A percentile compares a stretch with the other conserved stretches of the same genome.
phyloP scores from a whole-genome alignment of 2,888 invertebrate species.

The Norana najaformis region DNA sequence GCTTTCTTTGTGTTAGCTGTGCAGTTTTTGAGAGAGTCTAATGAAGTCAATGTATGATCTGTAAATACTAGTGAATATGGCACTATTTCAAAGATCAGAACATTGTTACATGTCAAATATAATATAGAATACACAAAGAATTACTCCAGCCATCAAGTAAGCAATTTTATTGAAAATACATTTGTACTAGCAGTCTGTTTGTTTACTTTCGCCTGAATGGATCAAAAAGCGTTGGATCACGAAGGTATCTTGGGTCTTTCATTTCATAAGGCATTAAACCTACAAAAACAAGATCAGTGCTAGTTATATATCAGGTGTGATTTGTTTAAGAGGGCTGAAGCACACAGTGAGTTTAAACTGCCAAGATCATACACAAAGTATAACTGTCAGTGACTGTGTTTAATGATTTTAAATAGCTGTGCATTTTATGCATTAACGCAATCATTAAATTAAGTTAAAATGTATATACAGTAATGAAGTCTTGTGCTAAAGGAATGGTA shows the following conservation, averaged over 20 bases:
- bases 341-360: not conserved
- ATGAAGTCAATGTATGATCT: not conserved
- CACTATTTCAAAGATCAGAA: not conserved
- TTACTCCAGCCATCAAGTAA: not conserved
- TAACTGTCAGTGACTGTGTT: not conserved
- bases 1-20: not conserved
- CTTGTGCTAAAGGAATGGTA: too few species aligned
- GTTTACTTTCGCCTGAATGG: conserved; percentile 69
- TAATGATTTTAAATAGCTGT: too few species aligned
- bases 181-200: not conserved
- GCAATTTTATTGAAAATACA: not conserved
- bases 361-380: not conserved
- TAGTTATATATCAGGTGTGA: not conserved
- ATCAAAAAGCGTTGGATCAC: conserved; percentile 89
- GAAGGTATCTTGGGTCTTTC: conserved; percentile 78
- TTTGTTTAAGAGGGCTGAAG: not conserved
- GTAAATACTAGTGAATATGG: not conserved
- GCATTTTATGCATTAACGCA: too few species aligned
- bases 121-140: not conserved
- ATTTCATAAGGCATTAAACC: conserved; percentile 80
- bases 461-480: too few species aligned
- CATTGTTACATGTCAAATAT: not conserved
- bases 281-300: conserved; percentile 50
- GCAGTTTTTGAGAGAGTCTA: too few species aligned
- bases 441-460: too few species aligned